Evolutionary conservation across 2,888 invertebrate species (phyloP).

Genomic region (Petrolisthes manimaculis): DNA sequence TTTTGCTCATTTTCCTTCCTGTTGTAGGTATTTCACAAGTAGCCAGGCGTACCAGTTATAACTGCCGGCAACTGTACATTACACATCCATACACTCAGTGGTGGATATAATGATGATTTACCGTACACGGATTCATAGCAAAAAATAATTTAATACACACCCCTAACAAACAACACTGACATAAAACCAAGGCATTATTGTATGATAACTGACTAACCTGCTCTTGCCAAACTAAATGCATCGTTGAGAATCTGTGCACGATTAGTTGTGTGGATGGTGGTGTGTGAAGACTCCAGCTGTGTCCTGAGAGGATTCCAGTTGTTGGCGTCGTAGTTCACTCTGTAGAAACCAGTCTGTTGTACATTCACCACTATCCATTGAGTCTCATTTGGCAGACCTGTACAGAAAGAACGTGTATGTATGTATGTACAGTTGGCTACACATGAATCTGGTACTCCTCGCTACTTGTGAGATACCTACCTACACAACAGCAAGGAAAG

Average conservation of each 20-base stretch:
- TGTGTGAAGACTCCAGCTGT: constrained; percentile 76
- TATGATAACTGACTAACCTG: constrained; percentile 70
- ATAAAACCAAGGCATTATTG: background rate
- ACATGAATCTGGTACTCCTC: too few relatives aligned
- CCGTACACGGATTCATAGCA: too few relatives aligned
- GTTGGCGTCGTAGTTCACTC: constrained; percentile 81
- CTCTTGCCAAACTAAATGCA: constrained; percentile 64
- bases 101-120: too few relatives aligned
- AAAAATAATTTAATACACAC: too few relatives aligned
- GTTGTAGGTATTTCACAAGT: too few relatives aligned
- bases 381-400: constrained; percentile 67
- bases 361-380: constrained; percentile 84
- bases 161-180: too few relatives aligned
- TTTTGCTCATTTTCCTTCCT: too few relatives aligned
- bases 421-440: background rate
- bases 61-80: too few relatives aligned
- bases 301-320: constrained; percentile 83
- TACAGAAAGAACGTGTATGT: background rate
- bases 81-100: too few relatives aligned
- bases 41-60: too few relatives aligned
- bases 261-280: constrained; percentile 82
- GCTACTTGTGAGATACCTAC: too few relatives aligned
- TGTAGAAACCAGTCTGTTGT: constrained; percentile 76
- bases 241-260: constrained; percentile 92
- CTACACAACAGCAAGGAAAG: too few relatives aligned